phyloP scores from a whole-genome alignment of 2,113 vertebrate genomes.

The Hypanus sabinus region DNA sequence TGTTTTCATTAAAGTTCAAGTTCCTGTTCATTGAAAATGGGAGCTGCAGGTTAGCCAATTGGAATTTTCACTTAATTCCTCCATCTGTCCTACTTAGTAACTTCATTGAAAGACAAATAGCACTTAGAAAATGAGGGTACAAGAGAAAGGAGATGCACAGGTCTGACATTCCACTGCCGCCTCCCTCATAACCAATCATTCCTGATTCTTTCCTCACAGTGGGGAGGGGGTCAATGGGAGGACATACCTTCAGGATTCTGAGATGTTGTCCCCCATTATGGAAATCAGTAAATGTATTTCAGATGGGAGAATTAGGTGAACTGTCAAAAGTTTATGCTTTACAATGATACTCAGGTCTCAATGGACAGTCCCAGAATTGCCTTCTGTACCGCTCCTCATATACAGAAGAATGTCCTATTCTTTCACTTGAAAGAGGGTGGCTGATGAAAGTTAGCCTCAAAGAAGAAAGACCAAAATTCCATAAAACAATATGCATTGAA shows the following conservation, averaged over 20 bases:
- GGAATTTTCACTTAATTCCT: not conserved
- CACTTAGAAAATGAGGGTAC: constrained; percentile 17
- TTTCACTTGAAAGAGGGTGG: constrained; percentile 20
- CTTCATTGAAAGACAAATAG: not conserved
- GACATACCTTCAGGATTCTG: constrained; percentile 4
- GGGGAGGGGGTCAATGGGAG: not conserved
- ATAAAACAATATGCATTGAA: not conserved
- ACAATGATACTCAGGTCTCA: not conserved
- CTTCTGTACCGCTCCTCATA: not conserved
- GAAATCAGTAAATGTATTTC: not conserved
- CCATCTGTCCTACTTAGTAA: not conserved
- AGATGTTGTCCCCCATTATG: not conserved
- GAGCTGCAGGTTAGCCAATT: constrained; percentile 17
- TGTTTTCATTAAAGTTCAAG: not conserved
- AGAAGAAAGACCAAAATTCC: constrained; percentile 24
- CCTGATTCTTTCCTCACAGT: not conserved
- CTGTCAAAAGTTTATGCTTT: not conserved
- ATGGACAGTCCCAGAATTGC: not conserved
- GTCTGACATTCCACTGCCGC: not conserved
- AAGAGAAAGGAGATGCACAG: not conserved
- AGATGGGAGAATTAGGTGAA: not conserved
- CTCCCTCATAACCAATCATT: constrained; percentile 29
- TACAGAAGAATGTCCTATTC: constrained; percentile 7
- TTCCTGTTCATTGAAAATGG: not conserved
- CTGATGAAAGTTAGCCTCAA: not conserved